These are phyloP conservation scores for Otus scops DNA, from an alignment of 2,797 vertebrate species.

Conservation along the genomic window DNA sequence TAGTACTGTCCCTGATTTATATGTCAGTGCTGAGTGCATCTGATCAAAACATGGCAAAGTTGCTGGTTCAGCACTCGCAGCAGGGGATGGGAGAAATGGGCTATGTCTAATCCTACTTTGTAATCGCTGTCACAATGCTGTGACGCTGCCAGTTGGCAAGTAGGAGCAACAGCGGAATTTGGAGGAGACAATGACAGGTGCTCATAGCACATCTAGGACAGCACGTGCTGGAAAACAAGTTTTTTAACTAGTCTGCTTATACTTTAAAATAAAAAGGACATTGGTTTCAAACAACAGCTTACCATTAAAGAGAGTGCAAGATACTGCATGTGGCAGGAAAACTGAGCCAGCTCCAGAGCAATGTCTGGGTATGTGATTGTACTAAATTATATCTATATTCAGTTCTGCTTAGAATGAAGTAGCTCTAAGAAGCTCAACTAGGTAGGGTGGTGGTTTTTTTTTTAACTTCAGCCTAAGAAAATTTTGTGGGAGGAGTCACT, in stretches of 20 bases:
- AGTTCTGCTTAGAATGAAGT: constrained; percentile 2
- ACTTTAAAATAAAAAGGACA: neutral
- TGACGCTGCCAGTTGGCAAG: neutral
- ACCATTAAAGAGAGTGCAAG: neutral
- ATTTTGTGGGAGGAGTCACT: constrained; percentile 69
- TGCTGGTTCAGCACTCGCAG: constrained; percentile 64
- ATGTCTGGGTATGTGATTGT: neutral
- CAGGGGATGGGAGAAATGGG: constrained; percentile 31
- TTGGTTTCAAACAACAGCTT: neutral
- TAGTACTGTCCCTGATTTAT: constrained; percentile 35
- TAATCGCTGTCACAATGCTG: neutral
- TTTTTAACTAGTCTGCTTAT: neutral
- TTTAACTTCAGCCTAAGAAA: constrained; percentile 71
- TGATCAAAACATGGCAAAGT: constrained; percentile 43
- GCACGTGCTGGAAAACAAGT: neutral
- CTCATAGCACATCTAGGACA: neutral
- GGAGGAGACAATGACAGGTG: neutral
- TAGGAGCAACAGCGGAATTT: neutral
- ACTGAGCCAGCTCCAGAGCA: neutral
- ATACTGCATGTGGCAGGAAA: neutral
- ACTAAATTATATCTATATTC: neutral
- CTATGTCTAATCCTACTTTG: neutral
- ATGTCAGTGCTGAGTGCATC: constrained; percentile 32
- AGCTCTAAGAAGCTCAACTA: constrained; percentile 20
- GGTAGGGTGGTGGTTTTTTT: neutral